phyloP scores from a whole-genome alignment of 2,888 invertebrate species.

The Hylaea fasciaria region DNA sequence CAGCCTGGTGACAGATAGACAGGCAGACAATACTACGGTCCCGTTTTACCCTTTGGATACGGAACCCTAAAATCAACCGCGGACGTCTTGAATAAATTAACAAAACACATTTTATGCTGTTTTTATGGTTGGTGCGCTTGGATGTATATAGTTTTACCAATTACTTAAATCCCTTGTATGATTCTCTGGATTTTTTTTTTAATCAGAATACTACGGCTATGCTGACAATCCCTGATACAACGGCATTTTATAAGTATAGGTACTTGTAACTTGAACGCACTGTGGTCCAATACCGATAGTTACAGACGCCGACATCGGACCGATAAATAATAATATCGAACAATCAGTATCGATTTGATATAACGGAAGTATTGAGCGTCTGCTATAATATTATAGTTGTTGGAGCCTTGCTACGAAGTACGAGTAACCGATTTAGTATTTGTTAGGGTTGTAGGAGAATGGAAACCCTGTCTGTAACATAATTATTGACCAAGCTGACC shows the following conservation, averaged over 20 bases:
- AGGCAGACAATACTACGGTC: no score
- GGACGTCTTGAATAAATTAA: no score
- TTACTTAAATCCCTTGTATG: no score
- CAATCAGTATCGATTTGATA: conserved; percentile 40
- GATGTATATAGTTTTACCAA: no score
- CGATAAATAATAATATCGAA: conserved; percentile 45
- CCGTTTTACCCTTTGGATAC: no score
- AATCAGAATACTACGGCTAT: conserved; percentile 2
- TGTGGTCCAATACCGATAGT: conserved; percentile 62
- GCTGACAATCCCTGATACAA: conserved; percentile 55
- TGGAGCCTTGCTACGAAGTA: neutral
- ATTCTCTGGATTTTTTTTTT: no score
- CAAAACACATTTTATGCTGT: no score
- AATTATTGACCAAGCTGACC: no score
- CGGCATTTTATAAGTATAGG: conserved; percentile 52
- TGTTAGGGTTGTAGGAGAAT: neutral
- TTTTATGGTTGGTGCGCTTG: no score
- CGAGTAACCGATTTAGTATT: neutral
- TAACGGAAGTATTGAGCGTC: conserved; percentile 28
- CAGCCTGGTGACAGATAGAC: no score
- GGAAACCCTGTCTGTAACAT: no score
- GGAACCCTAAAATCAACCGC: no score
- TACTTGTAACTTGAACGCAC: conserved; percentile 62
- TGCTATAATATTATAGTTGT: neutral
- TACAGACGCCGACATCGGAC: conserved; percentile 56